A percentile compares a stretch with the other conserved stretches of the same genome.
phyloP scores from a whole-genome alignment of 2,113 vertebrate genomes.

The Baryphthengus martii region DNA sequence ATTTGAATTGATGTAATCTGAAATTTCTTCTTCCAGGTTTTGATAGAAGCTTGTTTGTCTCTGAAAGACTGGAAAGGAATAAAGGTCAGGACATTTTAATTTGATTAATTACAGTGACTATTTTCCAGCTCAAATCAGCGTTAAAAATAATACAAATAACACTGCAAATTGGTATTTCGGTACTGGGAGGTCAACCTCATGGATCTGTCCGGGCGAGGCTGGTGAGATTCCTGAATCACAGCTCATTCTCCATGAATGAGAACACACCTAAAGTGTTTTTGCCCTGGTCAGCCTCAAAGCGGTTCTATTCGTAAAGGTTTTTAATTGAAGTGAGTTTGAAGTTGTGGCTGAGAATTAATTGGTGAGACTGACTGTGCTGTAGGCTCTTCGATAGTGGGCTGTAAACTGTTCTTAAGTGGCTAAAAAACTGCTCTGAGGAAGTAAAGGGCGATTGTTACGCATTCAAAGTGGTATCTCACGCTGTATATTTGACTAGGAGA shows the following conservation, averaged over 20 bases:
- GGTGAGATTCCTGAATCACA: accelerated
- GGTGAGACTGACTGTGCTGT: accelerated
- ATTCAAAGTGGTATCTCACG: accelerated
- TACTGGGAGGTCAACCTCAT: not conserved
- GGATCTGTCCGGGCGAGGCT: not conserved
- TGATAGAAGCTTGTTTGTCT: not conserved
- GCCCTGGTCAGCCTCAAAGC: not conserved
- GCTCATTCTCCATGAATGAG: not conserved
- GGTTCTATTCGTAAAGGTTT: not conserved
- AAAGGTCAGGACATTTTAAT: not conserved
- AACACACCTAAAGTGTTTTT: not conserved
- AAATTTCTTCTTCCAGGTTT: not conserved
- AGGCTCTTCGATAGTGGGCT: not conserved
- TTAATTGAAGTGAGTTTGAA: not conserved
- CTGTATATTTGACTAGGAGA: not conserved
- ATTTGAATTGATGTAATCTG: not conserved
- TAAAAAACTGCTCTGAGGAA: not conserved
- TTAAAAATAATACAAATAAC: not conserved
- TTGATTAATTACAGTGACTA: accelerated
- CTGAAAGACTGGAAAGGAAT: not conserved
- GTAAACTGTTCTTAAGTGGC: not conserved
- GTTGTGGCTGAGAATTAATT: not conserved
- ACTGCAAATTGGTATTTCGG: not conserved
- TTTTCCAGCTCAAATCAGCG: not conserved
- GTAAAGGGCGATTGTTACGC: accelerated